Evolutionary conservation across 2,888 invertebrate species (phyloP).

Genomic region (Hypercompe scribonia): DNA sequence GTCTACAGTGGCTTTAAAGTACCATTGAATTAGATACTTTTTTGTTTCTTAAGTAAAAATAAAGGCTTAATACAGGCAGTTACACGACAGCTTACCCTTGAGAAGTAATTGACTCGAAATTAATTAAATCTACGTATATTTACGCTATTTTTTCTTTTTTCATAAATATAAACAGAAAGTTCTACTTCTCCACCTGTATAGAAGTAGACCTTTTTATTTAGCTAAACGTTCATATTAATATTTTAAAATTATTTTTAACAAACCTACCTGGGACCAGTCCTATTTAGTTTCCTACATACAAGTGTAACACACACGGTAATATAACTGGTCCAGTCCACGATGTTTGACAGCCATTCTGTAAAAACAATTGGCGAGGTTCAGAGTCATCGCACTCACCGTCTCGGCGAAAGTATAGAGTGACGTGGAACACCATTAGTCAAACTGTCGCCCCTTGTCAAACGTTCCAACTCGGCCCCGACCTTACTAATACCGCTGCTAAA

Average conservation of each 20-base stretch:
- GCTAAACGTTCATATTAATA: too few species aligned
- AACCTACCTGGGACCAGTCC: background rate
- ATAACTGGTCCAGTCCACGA: background rate
- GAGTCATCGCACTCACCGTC: slow-evolving; percentile 42
- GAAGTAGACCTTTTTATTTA: too few species aligned
- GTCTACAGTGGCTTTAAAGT: background rate
- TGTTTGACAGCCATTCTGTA: background rate
- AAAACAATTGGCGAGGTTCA: slow-evolving; percentile 33
- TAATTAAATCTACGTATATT: too few species aligned
- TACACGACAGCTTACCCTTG: background rate
- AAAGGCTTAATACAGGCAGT: background rate
- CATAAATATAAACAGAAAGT: too few species aligned
- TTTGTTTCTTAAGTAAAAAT: background rate
- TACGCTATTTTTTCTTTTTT: too few species aligned
- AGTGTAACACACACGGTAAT: background rate
- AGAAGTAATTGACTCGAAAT: too few species aligned
- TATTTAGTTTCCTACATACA: too few species aligned
- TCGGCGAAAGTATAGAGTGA: slow-evolving; percentile 72
- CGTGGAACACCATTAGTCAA: slow-evolving; percentile 80
- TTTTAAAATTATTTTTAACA: too few species aligned
- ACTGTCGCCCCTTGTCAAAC: slow-evolving; percentile 84
- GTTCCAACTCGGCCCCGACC: slow-evolving; percentile 72
- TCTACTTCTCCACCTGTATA: too few species aligned
- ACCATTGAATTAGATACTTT: too few species aligned
- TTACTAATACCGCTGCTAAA: slow-evolving; percentile 72